phyloP scores from a whole-genome alignment of 2,113 vertebrate species.

The Pelecanus crispus region DNA sequence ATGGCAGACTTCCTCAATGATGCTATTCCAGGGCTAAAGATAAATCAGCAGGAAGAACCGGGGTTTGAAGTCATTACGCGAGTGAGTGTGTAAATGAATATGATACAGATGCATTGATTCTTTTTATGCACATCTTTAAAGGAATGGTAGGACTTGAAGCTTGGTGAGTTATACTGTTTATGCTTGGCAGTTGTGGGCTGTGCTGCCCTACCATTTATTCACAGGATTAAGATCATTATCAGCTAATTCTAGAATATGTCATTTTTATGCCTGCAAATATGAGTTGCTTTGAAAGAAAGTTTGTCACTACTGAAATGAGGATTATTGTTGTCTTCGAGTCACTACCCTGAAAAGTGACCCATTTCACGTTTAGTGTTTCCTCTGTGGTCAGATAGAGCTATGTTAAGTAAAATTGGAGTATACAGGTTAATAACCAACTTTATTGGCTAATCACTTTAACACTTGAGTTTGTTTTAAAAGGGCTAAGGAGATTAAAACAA shows the following conservation, averaged over 20 bases:
- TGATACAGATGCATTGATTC: background rate
- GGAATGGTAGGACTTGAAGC: background rate
- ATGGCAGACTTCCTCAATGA: constrained; percentile 90
- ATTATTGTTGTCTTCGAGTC: background rate
- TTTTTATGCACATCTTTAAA: background rate
- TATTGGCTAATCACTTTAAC: background rate
- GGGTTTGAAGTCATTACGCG: constrained; percentile 98
- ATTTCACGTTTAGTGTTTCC: background rate
- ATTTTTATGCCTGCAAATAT: background rate
- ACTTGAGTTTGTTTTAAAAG: background rate
- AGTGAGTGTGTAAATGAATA: constrained; percentile 74
- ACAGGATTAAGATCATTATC: background rate
- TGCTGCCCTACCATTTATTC: background rate
- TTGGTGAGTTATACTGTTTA: background rate
- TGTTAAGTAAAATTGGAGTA: background rate
- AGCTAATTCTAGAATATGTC: background rate
- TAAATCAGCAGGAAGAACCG: constrained; percentile 96
- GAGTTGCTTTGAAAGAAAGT: background rate
- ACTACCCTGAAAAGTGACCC: background rate
- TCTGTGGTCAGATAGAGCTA: background rate
- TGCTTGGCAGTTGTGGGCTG: rapidly evolving
- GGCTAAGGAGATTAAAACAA: background rate
- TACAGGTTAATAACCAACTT: background rate
- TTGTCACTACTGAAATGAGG: background rate
- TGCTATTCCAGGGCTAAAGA: constrained; percentile 91